Evolutionary conservation across 2,888 invertebrate species (phyloP).

Genomic region (Hanleya hanleyi): DNA sequence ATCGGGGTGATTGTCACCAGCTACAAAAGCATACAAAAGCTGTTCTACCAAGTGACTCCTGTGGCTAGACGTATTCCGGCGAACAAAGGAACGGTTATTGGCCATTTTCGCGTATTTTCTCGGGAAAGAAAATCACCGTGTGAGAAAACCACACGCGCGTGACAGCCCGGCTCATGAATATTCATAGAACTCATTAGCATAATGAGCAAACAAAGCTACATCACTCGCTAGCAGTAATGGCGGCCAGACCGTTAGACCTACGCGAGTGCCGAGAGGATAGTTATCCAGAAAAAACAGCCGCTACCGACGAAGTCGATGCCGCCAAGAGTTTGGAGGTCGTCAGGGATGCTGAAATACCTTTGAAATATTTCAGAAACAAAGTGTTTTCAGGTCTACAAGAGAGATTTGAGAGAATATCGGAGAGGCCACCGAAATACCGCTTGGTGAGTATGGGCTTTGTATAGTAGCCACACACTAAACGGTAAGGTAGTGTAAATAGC

Average conservation of each 20-base stretch:
- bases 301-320: not conserved
- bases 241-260: not conserved
- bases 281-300: not conserved
- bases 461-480: not conserved
- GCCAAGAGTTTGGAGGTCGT: conserved; percentile 2
- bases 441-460: not conserved
- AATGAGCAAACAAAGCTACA: conserved; percentile 7
- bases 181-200: conserved; percentile 2
- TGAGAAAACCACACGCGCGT: conserved; percentile 8
- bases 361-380: conserved; percentile 6
- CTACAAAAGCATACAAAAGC: too few species aligned
- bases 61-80: too few species aligned
- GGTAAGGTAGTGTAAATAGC: too few species aligned
- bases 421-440: not conserved
- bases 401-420: not conserved
- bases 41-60: too few species aligned
- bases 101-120: too few species aligned
- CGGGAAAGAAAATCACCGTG: too few species aligned
- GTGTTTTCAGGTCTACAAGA: not conserved
- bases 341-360: not conserved
- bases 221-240: not conserved
- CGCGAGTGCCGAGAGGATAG: not conserved
- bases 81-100: not conserved
- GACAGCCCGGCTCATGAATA: conserved; percentile 3
- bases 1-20: too few species aligned